Base-by-base conservation (phyloP, 2,113 vertebrate genomes). In the Pyrgilauda ruficollis region DNA sequence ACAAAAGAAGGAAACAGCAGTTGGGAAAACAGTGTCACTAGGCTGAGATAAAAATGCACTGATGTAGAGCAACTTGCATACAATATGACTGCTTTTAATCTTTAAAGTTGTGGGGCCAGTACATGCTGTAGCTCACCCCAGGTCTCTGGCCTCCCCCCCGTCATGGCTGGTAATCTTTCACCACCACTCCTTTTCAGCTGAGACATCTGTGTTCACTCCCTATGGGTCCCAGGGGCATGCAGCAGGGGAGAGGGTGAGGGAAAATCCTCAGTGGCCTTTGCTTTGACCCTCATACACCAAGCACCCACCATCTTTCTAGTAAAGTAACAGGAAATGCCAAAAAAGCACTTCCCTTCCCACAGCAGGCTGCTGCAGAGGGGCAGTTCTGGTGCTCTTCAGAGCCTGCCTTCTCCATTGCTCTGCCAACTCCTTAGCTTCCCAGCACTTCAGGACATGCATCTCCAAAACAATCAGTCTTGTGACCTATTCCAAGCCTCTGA, bases 371-470 rank as follows among this genome's bases (percentile, higher is more conserved):
- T 67, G 52, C 67, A 63, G 49, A 68, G 31, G 16, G 33, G 7
- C 15, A 50, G 4, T 39, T 64, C 59, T 47, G 41, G 24, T 1
- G 3, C 27, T 52, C 19, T 37, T 49, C 74, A 31, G 50, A 19
- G 13, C 15, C 47, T 62, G 19, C n/a, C 35, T 72, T 69, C 64
- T 62, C 61, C 31, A 17, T 7, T 28, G 17, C 27, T 24, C 31
- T 33, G 22, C 19, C 70, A 70, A 3, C 18, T 73, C 19, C 68
- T 59, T 58, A 78, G 64, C 53, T 87, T 12, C 56, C n/a, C 23
- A 2, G 4, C 5, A 4, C 8, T 28, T 37, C 55, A 62, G 27
- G 55, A 62, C 35, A n/a, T 2, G 0, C 28, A 31, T 11, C 19
- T 75, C 47, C 46, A 66, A 46, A 58, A 41, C 56, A 22, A 9